A percentile compares a stretch with the other conserved stretches of the same genome.
These are phyloP conservation scores for Hoplias malabaricus DNA, from an alignment of 2,113 vertebrate species.

Conservation along the genomic window DNA sequence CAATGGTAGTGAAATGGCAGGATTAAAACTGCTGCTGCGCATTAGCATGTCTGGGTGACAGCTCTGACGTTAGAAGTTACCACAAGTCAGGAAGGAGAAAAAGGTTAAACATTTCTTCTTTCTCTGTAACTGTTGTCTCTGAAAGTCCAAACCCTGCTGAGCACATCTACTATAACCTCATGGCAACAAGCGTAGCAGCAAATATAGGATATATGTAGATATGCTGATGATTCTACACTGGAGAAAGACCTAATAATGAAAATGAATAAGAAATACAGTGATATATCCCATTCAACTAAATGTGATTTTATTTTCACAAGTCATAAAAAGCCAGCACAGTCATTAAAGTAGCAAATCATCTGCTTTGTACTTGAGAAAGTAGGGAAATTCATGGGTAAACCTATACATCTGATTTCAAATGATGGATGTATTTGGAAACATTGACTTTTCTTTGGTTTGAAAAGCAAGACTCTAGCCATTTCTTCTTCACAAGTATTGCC, in stretches of 20 bases:
- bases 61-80: conserved; percentile 12
- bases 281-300: too few species aligned
- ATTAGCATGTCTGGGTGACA: background rate
- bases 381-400: background rate
- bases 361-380: too few species aligned
- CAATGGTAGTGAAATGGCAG: background rate
- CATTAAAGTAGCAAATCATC: too few species aligned
- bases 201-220: too few species aligned
- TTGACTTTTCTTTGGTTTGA: conserved; percentile 65
- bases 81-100: conserved; percentile 32
- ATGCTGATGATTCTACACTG: too few species aligned
- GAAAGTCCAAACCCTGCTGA: background rate
- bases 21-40: background rate
- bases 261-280: too few species aligned
- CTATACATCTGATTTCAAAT: conserved; percentile 36
- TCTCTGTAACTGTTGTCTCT: background rate
- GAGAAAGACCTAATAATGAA: too few species aligned
- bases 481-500: conserved; percentile 63
- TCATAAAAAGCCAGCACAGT: background rate
- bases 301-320: conserved; percentile 10
- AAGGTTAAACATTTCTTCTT: conserved; percentile 14
- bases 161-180: too few species aligned
- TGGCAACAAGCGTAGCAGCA: too few species aligned
- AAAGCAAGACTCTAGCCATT: conserved; percentile 77
- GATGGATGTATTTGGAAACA: conserved; percentile 53